Percentiles rank a stretch among this genome's conserved stretches.
These are phyloP conservation scores for Prionailurus viverrinus DNA, from an alignment of 2,113 vertebrate genomes.

Conservation along the genomic window DNA sequence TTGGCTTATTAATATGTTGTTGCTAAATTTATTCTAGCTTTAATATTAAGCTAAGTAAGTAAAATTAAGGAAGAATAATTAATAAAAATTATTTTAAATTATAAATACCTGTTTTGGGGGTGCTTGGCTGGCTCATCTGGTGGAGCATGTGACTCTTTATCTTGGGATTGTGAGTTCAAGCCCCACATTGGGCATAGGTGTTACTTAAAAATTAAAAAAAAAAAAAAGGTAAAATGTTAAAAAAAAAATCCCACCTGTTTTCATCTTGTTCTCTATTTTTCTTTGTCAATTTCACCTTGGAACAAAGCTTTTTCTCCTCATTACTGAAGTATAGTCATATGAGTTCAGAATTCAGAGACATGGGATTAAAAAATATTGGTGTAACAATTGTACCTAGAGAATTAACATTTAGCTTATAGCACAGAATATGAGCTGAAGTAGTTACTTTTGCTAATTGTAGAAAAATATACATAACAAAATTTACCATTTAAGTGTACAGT, in stretches of 20 bases:
- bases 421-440: background rate
- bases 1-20: background rate
- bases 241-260: background rate
- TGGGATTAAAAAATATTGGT: background rate
- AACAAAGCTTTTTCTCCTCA: background rate
- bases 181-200: background rate
- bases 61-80: constrained; percentile 12
- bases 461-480: background rate
- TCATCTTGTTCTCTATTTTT: constrained; percentile 22
- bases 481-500: background rate
- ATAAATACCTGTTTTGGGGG: background rate
- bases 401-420: constrained; percentile 13
- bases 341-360: constrained; percentile 20
- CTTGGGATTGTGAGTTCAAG: background rate
- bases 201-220: background rate
- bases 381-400: background rate
- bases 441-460: background rate
- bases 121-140: background rate
- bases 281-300: background rate
- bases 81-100: background rate
- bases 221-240: background rate
- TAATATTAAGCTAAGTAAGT: constrained; percentile 17
- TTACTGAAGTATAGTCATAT: constrained; percentile 21
- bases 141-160: background rate
- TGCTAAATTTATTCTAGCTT: background rate